Evolutionary conservation across 2,797 vertebrate species (phyloP), one percentile per base, ranked within the genome.

Genomic region (Premnoplex brunnescens): DNA sequence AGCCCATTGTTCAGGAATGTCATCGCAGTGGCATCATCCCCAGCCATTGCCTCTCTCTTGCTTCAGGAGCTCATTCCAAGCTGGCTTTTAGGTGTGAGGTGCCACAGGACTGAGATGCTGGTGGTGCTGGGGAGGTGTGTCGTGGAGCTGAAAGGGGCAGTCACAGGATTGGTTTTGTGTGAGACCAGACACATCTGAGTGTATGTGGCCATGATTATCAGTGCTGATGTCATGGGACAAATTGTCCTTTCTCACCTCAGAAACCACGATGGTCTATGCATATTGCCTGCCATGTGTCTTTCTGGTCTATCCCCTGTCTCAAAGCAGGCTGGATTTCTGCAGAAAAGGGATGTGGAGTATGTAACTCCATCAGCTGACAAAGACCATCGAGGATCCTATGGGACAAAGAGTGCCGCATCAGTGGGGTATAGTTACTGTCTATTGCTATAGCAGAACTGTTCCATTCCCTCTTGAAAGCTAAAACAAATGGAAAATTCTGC

Each of bases 391-490:
- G 51, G n/a, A 91, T 68, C 82, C 78, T 37, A 36, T 10, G 46
- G 75, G 88, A 73, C 34, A 73, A 73, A 68, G 32, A 81, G 28
- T 46, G 63, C 55, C 89, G 79, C 72, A 68, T 73, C 66, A 81
- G 39, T 17, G 4, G 79, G 59, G 73, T 78, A 79, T 6, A 49
- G 87, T 91, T 94, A 73, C 92, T 90, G 59, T 67, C 88, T 86
- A 93, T 88, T 87, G 54, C 80, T 80, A 82, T 39, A 81, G 80
- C 77, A 95, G 93, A 94, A 90, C 30, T 79, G 60, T 76, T 96
- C 83, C 83, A 51, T 49, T 88, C 37, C 48, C 64, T 91, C 74
- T 86, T 76, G 66, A 86, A 88, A 49, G 48, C 79, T 46, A 91
- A 87, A 88, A 89, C 56, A 92, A 93, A 87, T 68, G 83, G 81